Base-by-base conservation (phyloP, 2,888 invertebrate genomes). In the Achlya flavicornis region DNA sequence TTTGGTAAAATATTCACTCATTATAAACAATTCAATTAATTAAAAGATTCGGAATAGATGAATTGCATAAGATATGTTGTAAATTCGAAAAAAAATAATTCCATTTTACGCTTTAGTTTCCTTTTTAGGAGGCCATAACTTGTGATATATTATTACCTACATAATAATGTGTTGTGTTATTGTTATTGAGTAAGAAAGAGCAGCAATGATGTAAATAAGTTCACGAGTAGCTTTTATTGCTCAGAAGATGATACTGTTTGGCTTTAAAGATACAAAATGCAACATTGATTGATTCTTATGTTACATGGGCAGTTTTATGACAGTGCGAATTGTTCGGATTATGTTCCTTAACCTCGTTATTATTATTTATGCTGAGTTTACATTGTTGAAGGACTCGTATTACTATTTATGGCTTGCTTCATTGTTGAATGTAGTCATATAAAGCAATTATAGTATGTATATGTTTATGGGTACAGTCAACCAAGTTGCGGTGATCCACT, bases 291-390 rank as follows among this genome's bases (percentile, higher is more conserved):
- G 86, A 86, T 82, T 82, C 77, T 82, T 79, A 79, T 70, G 75
- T 72, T 68, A 72, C 76, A 77, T 74, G 78, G 78, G 77, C 73
- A 71, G 77, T 79, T 84, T 86, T 87, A 87, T 78, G 84, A 78
- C 76, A 72, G 80, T 79, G 84, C 78, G 79, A 85, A 85, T 79
- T 79, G 77, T 74, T 76, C 75, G 75, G 79, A 88, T 86, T 78
- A 81, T 83, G 81, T 85, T 84, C 81, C 85, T 69, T 80, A 81
- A 75, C 81, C 85, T 84, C 82, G 80, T 86, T 81, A 80, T 79
- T 75, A 78, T 76, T 84, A 78, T 85, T 84, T 84, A 82, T 82
- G 79, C 78, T 67, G 72, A 61, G 43, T 65, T 72, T 67, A 78
- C 79, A 75, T 71, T 71, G 76, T 79, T 82, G 83, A 66, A 62